A percentile compares a stretch with the other conserved stretches of the same genome.
phyloP scores from a whole-genome alignment of 2,888 invertebrate species.

The Geophilus truncorum region DNA sequence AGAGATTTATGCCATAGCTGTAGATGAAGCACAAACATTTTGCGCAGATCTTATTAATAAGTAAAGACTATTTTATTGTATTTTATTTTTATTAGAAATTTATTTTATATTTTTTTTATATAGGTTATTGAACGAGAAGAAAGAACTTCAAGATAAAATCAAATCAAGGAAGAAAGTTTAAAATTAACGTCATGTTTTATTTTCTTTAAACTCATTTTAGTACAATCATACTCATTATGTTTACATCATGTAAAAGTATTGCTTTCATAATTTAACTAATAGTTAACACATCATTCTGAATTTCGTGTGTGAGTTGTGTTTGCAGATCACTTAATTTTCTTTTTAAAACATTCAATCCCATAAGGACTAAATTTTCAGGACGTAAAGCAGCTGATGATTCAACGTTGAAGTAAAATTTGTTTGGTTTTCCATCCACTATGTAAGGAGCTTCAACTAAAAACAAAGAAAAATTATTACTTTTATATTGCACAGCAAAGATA shows the following conservation, averaged over 20 bases:
- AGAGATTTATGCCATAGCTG: not conserved
- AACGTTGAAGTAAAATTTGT: slow-evolving; percentile 94
- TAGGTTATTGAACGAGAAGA: not conserved
- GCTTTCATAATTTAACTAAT: slow-evolving; percentile 36
- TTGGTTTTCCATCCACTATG: slow-evolving; percentile 90
- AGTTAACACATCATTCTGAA: slow-evolving; percentile 67
- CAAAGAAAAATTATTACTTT: not conserved
- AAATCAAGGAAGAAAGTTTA: not conserved
- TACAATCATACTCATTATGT: no score
- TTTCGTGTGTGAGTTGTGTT: slow-evolving; percentile 82
- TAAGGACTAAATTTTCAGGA: slow-evolving; percentile 94
- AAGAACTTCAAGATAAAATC: not conserved
- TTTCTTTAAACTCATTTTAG: no score
- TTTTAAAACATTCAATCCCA: slow-evolving; percentile 88
- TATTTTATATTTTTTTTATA: not conserved
- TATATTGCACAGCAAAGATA: no score
- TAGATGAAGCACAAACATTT: not conserved
- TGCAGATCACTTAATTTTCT: slow-evolving; percentile 94
- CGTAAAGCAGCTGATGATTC: slow-evolving; percentile 91
- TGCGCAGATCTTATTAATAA: not conserved
- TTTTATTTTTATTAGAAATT: not conserved
- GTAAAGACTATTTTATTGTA: not conserved
- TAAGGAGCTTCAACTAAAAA: slow-evolving; percentile 76
- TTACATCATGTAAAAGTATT: no score
- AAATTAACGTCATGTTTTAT: not conserved